phyloP scores from a whole-genome alignment of 1,140 invertebrate genomes.

The Drosophila lini region DNA sequence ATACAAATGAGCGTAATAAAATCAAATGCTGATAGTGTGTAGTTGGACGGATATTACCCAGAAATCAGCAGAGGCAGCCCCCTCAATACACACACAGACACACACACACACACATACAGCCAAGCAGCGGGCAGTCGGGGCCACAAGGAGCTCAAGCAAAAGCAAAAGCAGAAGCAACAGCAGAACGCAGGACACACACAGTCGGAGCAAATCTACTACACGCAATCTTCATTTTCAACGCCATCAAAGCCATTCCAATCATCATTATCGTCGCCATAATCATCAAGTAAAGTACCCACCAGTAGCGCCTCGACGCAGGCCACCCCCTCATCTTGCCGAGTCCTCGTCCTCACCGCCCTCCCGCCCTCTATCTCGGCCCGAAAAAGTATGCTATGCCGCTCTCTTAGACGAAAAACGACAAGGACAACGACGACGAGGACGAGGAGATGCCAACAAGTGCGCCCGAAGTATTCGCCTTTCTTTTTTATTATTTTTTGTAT shows the following conservation, averaged over 20 bases:
- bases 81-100: slow-evolving; percentile 10
- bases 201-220: slow-evolving; percentile 78
- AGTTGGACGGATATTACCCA: slow-evolving; percentile 74
- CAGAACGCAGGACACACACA: slow-evolving; percentile 1
- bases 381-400: slow-evolving; percentile 54
- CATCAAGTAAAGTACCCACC: slow-evolving; percentile 84
- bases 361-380: too few relatives aligned
- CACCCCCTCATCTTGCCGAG: neutral
- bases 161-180: slow-evolving; percentile 10
- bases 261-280: slow-evolving; percentile 85
- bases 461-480: slow-evolving; percentile 52
- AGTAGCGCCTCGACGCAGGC: slow-evolving; percentile 68
- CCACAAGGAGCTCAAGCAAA: slow-evolving; percentile 8
- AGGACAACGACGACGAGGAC: slow-evolving; percentile 17
- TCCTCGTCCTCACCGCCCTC: too few relatives aligned
- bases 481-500: slow-evolving; percentile 18
- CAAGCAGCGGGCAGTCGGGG: neutral
- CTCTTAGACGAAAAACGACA: slow-evolving; percentile 60
- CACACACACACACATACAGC: slow-evolving; percentile 8
- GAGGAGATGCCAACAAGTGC: slow-evolving; percentile 77
- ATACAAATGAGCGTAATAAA: slow-evolving; percentile 80
- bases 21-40: slow-evolving; percentile 79
- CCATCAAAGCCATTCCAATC: slow-evolving; percentile 84
- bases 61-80: slow-evolving; percentile 29
- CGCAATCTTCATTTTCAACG: slow-evolving; percentile 84